Evolutionary conservation across 2,113 vertebrate genomes (phyloP).

Genomic region (Paralichthys olivaceus): DNA sequence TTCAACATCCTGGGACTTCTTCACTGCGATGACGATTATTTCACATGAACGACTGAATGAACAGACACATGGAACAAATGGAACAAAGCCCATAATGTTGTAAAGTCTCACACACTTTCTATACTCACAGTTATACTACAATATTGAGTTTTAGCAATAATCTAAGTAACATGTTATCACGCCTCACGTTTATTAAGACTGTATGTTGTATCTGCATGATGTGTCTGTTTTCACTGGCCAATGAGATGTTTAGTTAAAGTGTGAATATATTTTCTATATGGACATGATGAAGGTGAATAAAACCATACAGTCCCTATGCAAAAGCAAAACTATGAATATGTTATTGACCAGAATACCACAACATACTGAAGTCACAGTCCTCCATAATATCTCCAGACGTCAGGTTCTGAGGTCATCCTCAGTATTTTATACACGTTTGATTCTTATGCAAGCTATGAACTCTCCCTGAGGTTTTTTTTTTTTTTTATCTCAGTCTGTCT

Average conservation of each 20-base stretch:
- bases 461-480: too few relatives aligned
- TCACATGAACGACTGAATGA: constrained; percentile 13
- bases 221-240: background rate
- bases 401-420: too few relatives aligned
- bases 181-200: constrained; percentile 11
- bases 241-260: constrained; percentile 9
- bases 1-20: background rate
- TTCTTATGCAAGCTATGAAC: too few relatives aligned
- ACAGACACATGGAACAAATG: constrained; percentile 18
- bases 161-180: background rate
- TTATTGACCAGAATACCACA: background rate
- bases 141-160: constrained; percentile 55
- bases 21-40: background rate
- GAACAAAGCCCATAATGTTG: constrained; percentile 5
- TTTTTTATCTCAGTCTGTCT: too few relatives aligned
- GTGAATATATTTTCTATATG: constrained; percentile 48
- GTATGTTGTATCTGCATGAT: constrained; percentile 58
- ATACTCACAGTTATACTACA: background rate
- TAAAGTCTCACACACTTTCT: constrained; percentile 8
- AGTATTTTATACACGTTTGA: too few relatives aligned
- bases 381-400: too few relatives aligned
- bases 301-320: constrained; percentile 50
- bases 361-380: background rate
- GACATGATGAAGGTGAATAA: constrained; percentile 50
- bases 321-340: background rate